These are phyloP conservation scores for Benthochromis sp. DNA, from an alignment of 2,113 vertebrate genomes.

Conservation along the genomic window DNA sequence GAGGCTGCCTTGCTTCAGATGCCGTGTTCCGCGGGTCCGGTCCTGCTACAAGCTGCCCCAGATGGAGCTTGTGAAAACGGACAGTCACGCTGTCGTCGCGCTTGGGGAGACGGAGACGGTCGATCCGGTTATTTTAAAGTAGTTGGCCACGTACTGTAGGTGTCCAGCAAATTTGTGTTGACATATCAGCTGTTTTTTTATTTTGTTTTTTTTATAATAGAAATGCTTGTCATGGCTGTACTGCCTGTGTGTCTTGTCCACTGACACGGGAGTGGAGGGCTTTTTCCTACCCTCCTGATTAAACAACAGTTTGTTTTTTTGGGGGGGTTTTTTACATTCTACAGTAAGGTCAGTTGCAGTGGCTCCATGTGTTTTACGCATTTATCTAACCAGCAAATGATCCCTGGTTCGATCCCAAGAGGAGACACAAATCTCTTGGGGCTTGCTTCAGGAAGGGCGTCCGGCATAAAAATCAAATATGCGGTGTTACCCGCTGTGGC, in stretches of 20 bases:
- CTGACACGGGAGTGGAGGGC: not conserved
- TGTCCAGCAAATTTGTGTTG: not conserved
- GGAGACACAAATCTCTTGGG: not conserved
- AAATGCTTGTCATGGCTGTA: not conserved
- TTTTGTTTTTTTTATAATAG: not conserved
- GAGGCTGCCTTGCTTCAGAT: not conserved
- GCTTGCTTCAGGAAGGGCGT: not conserved
- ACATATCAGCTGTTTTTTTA: not conserved
- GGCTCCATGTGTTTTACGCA: not conserved
- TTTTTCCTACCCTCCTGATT: not conserved
- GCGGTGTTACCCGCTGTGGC: not conserved
- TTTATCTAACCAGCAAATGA: not conserved
- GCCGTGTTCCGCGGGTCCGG: not conserved
- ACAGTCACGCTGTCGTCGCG: not conserved
- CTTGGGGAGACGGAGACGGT: not conserved
- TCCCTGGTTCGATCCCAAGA: not conserved
- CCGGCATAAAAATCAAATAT: not conserved
- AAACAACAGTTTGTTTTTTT: not conserved
- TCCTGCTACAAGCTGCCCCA: not conserved
- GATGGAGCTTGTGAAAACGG: not conserved
- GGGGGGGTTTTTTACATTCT: not conserved
- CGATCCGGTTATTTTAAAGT: not conserved
- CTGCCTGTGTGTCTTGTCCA: not conserved
- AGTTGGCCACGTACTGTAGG: not conserved
- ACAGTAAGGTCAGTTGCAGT: not conserved